Evolutionary conservation across 2,113 vertebrate species (phyloP).

Genomic region (Sphyrna mokarran): DNA sequence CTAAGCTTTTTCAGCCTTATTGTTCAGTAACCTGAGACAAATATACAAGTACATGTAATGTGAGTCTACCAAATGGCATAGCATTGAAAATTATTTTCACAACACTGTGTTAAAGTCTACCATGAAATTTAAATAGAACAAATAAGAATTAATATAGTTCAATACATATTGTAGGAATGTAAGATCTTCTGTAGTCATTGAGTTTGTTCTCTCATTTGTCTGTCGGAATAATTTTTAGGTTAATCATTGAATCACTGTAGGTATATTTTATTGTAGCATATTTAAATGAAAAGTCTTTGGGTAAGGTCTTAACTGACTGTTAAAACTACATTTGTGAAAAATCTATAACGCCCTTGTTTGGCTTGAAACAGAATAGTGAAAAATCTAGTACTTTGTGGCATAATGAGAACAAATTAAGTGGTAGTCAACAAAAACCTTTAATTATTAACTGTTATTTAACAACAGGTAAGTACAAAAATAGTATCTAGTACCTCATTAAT

Average conservation of each 20-base stretch:
- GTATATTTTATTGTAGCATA: not conserved
- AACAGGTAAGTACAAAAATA: conserved; percentile 28
- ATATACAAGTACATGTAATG: not conserved
- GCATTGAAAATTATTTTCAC: not conserved
- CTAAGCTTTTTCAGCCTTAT: not conserved
- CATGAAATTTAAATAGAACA: not conserved
- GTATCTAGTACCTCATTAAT: conserved; percentile 20
- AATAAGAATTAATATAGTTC: not conserved
- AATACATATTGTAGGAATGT: not conserved
- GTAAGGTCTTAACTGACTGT: not conserved
- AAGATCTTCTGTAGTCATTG: not conserved
- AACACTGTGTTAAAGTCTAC: not conserved
- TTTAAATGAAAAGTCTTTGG: not conserved
- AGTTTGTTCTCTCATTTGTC: not conserved
- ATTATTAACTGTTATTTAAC: conserved; percentile 10
- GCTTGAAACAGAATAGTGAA: not conserved
- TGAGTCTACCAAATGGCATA: not conserved
- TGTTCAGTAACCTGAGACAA: not conserved
- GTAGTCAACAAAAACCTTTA: not conserved
- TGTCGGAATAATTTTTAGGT: not conserved
- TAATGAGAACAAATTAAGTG: not conserved
- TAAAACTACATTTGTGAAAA: not conserved
- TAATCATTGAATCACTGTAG: not conserved
- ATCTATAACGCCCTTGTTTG: not conserved
- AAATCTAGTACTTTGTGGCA: not conserved